A percentile compares a stretch with the other conserved stretches of the same genome.
Conservation (phyloP, 1,140 invertebrate species). For the Sitobion miscanthi region DNA sequence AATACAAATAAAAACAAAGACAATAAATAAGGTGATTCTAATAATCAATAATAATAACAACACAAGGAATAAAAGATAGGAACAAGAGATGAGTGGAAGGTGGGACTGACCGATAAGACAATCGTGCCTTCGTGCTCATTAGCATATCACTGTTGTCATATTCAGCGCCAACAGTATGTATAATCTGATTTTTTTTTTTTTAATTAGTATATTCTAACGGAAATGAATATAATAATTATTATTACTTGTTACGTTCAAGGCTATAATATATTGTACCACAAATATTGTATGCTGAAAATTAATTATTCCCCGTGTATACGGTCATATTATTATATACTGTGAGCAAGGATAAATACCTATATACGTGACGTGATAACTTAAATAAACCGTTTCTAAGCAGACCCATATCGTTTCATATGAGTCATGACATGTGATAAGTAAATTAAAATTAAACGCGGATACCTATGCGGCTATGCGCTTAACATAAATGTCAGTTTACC, state of each 20-base stretch:
- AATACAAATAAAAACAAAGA: no score
- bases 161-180: no score
- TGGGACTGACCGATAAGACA: no score
- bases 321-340: neutral
- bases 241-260: neutral
- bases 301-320: neutral
- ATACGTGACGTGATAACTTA: neutral
- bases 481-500: neutral
- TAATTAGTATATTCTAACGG: conserved; percentile 14
- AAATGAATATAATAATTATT: neutral
- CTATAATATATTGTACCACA: neutral
- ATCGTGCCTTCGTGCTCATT: no score
- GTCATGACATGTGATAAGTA: conserved; percentile 12
- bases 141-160: no score
- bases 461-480: neutral
- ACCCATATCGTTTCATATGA: neutral
- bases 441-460: neutral
- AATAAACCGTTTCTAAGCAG: conserved; percentile 1
- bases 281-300: neutral
- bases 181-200: conserved; percentile 13
- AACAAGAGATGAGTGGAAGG: no score
- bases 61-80: no score
- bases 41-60: no score
- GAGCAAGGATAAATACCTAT: neutral
- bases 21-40: no score